A percentile compares a stretch with the other conserved stretches of the same genome.
phyloP scores from a whole-genome alignment of 2,888 invertebrate genomes.

The Hypselothyrea guttata region DNA sequence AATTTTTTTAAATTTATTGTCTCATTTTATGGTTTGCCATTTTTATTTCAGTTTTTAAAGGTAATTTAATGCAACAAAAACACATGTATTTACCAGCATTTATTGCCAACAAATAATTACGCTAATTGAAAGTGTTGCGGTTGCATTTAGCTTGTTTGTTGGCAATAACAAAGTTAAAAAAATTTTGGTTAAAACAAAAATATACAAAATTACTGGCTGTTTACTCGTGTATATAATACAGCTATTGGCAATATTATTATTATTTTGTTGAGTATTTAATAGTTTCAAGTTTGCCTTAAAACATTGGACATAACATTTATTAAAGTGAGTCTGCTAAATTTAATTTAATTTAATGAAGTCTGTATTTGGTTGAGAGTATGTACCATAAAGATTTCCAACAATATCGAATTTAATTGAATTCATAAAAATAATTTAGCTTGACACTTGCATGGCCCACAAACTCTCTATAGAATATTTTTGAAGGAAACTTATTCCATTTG shows the following conservation, averaged over 20 bases:
- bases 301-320: no score
- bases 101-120: constrained; percentile 34
- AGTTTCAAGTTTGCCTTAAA: no score
- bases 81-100: constrained; percentile 8
- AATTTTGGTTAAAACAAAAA: background rate
- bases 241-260: no score
- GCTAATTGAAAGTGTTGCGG: constrained; percentile 42
- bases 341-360: no score
- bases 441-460: no score
- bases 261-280: no score
- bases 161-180: background rate
- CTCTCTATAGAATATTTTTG: background rate
- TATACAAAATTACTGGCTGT: background rate
- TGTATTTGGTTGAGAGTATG: no score
- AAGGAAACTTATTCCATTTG: constrained; percentile 14
- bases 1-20: constrained; percentile 1
- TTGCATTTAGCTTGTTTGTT: constrained; percentile 22
- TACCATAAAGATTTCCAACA: background rate
- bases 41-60: background rate
- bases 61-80: constrained; percentile 6
- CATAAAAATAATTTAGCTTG: background rate
- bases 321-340: no score
- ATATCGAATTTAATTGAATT: background rate
- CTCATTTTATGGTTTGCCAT: constrained; percentile 6
- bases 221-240: no score